A percentile compares a stretch with the other conserved stretches of the same genome.
Evolutionary conservation across 2,888 invertebrate genomes (phyloP).

Genomic region (Drosophila lacicola): DNA sequence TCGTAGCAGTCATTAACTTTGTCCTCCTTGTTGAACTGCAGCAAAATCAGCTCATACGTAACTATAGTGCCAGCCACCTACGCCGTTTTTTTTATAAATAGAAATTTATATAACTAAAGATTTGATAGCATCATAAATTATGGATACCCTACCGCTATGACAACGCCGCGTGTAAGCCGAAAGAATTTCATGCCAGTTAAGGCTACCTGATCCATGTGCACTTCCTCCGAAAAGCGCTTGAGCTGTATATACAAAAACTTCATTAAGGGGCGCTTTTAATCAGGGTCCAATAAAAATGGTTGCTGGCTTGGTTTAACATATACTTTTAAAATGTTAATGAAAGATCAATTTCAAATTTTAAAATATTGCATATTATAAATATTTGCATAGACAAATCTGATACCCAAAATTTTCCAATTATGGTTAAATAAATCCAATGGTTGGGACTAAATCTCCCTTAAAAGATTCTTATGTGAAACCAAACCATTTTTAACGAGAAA

Average conservation of each 20-base stretch:
- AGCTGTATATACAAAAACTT: slow-evolving; percentile 68
- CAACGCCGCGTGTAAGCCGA: slow-evolving; percentile 82
- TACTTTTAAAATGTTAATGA: no score
- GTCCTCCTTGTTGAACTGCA: slow-evolving; percentile 86
- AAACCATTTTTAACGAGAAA: no score
- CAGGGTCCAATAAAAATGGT: neutral
- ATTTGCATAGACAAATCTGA: no score
- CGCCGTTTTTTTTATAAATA: slow-evolving; percentile 1
- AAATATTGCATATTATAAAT: no score
- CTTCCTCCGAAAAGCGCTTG: slow-evolving; percentile 84
- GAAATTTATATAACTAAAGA: neutral
- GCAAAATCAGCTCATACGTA: slow-evolving; percentile 87
- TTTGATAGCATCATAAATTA: neutral
- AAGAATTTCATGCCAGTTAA: slow-evolving; percentile 84
- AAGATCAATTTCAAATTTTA: no score
- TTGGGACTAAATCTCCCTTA: no score
- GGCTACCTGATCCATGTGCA: slow-evolving; percentile 82
- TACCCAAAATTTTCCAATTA: no score
- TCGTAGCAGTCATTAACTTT: slow-evolving; percentile 73
- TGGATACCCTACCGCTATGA: slow-evolving; percentile 74
- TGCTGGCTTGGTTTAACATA: no score
- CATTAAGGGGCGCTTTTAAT: neutral
- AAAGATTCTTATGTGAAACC: no score
- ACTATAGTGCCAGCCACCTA: slow-evolving; percentile 87
- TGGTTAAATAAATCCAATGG: no score